Evolutionary conservation across 2,797 vertebrate genomes (phyloP).

Genomic region (Spondyliosoma cantharus): DNA sequence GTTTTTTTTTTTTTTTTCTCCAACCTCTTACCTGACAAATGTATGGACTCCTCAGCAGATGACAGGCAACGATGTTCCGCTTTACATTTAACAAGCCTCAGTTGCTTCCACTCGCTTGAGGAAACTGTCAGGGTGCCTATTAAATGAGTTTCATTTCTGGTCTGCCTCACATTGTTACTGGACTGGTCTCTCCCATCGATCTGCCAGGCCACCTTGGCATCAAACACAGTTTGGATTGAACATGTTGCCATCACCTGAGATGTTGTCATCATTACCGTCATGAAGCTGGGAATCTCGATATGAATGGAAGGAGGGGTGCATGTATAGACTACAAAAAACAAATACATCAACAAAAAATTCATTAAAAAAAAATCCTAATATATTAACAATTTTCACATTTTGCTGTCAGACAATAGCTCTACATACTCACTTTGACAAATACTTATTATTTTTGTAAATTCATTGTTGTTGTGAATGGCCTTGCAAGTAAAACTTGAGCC

Average conservation of each 20-base stretch:
- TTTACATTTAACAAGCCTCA: constrained; percentile 58
- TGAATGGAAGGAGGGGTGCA: constrained; percentile 10
- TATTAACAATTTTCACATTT: background rate
- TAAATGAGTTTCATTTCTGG: background rate
- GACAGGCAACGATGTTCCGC: constrained; percentile 70
- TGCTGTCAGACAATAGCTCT: background rate
- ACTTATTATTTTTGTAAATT: background rate
- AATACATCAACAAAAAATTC: background rate
- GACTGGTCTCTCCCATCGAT: accelerated
- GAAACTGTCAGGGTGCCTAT: constrained; percentile 46
- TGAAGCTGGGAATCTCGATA: constrained; percentile 64
- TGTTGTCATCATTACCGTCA: constrained; percentile 11
- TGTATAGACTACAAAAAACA: constrained; percentile 14
- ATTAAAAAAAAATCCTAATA: background rate
- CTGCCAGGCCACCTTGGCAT: constrained; percentile 56
- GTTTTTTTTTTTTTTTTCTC: background rate
- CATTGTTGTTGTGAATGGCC: background rate
- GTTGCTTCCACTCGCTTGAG: accelerated
- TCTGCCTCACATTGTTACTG: accelerated
- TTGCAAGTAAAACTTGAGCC: constrained; percentile 64
- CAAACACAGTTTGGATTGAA: constrained; percentile 41
- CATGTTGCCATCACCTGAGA: constrained; percentile 53
- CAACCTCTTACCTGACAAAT: constrained; percentile 44
- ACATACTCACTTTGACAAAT: constrained; percentile 75
- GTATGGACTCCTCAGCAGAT: background rate